Conservation (phyloP, 2,888 invertebrate species). For the Prosapia bicincta region DNA sequence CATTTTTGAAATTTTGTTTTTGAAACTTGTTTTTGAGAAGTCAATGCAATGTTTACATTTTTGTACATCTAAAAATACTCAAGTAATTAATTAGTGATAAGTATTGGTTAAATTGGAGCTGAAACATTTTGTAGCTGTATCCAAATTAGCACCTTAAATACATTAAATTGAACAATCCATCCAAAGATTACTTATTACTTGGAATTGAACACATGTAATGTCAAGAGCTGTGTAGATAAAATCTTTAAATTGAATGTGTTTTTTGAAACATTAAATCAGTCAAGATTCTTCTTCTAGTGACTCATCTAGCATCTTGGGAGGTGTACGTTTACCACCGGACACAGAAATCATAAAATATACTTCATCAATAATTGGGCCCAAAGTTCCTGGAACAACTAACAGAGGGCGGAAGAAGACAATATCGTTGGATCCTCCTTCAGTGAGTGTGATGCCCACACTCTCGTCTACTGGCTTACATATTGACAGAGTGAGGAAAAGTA, state of each 20-base stretch:
- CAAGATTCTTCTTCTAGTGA: constrained; percentile 57
- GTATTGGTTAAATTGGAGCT: no score
- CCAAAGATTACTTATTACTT: no score
- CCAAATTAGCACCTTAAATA: no score
- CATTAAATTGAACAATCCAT: no score
- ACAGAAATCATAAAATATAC: constrained; percentile 90
- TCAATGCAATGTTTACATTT: no score
- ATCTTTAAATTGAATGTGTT: constrained; percentile 24
- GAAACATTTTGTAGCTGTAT: no score
- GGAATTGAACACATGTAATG: no score
- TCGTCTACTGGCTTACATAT: constrained; percentile 49
- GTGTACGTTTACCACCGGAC: constrained; percentile 80
- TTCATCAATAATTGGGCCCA: constrained; percentile 81
- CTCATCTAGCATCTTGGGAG: constrained; percentile 77
- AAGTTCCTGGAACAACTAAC: constrained; percentile 79
- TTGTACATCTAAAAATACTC: no score
- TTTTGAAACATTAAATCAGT: constrained; percentile 6
- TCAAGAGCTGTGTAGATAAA: no score
- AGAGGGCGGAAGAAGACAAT: constrained; percentile 86
- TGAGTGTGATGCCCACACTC: constrained; percentile 55
- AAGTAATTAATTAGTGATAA: no score
- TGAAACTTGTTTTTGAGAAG: no score
- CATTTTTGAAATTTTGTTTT: no score
- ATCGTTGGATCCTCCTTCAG: constrained; percentile 72
- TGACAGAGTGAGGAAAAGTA: constrained; percentile 44